Conservation (phyloP, 1,140 invertebrate species). For the Wasmannia auropunctata region DNA sequence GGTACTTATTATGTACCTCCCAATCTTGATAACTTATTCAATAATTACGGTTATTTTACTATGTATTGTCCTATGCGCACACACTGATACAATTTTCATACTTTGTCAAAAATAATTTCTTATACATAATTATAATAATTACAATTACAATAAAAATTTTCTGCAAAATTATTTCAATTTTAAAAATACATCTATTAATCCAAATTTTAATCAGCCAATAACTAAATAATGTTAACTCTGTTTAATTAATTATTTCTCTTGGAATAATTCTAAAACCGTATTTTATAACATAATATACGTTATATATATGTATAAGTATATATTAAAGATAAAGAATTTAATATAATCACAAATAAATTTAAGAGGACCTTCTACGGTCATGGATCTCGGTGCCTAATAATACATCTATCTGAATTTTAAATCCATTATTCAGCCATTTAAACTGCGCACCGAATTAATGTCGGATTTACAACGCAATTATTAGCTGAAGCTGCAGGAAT, state of each 20-base stretch:
- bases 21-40: not conserved
- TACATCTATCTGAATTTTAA: no score
- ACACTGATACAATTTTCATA: not conserved
- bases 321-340: no score
- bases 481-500: no score
- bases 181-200: no score
- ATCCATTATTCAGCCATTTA: no score
- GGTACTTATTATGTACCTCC: not conserved
- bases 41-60: not conserved
- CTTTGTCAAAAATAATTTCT: not conserved
- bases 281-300: no score
- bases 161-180: not conserved
- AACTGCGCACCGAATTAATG: no score
- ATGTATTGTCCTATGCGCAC: not conserved
- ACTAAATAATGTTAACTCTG: not conserved
- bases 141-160: not conserved
- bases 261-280: not conserved
- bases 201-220: not conserved
- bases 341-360: no score
- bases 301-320: no score
- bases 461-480: no score
- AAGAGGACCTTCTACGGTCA: no score
- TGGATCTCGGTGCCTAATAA: no score
- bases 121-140: not conserved
- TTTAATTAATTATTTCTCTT: constrained; percentile 7